Percentiles rank a stretch among this genome's conserved stretches.
phyloP scores from a whole-genome alignment of 2,797 vertebrate species.

The Channa striata region DNA sequence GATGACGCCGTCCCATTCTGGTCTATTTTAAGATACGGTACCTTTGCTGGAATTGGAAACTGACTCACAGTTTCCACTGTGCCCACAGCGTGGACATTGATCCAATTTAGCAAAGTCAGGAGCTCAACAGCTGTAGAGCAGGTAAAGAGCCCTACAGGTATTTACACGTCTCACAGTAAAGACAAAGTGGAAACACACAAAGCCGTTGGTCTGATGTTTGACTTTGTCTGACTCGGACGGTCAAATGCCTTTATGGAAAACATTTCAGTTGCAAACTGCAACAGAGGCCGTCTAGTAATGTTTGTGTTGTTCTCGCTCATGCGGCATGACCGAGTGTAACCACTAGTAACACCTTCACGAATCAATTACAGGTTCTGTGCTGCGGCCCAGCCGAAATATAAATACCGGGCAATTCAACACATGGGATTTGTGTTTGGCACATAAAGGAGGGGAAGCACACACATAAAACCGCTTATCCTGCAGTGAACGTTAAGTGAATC shows the following conservation, averaged over 20 bases:
- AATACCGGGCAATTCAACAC: background rate
- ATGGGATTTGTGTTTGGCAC: no score
- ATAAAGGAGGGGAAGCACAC: no score
- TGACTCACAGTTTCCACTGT: slow-evolving; percentile 47
- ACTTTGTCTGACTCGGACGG: background rate
- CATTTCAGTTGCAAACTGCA: slow-evolving; percentile 10
- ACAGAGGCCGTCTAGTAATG: background rate
- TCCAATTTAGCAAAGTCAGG: background rate
- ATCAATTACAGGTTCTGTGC: background rate
- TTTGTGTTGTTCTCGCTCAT: background rate
- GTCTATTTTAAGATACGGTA: slow-evolving; percentile 42
- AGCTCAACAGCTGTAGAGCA: slow-evolving; percentile 1
- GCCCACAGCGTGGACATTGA: background rate
- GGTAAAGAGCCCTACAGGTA: slow-evolving; percentile 6
- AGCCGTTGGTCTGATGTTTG: slow-evolving; percentile 19
- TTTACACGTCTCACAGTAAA: background rate
- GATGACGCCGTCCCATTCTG: slow-evolving; percentile 39
- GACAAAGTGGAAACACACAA: background rate
- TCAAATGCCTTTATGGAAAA: background rate
- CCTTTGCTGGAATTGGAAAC: slow-evolving; percentile 9
- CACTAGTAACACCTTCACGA: background rate
- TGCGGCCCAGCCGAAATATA: background rate
- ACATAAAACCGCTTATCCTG: no score
- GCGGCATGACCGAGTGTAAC: background rate
- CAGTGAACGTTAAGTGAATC: no score